Evolutionary conservation across 2,113 vertebrate genomes (phyloP).

Genomic region (Rhinoptilus africanus): DNA sequence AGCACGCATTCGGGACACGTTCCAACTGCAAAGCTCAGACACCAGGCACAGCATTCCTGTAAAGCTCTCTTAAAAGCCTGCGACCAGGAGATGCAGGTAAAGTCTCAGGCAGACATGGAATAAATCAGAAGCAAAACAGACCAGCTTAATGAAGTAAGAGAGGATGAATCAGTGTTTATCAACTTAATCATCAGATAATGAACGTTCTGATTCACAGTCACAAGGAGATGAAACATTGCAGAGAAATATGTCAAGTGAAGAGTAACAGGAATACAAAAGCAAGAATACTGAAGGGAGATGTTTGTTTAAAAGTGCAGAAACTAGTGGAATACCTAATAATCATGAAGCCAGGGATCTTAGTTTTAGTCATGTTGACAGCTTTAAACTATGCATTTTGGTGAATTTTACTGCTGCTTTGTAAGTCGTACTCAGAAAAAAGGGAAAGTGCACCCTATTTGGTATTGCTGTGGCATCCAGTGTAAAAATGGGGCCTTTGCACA

Average conservation of each 20-base stretch:
- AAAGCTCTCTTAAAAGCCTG: background rate
- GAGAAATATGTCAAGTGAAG: background rate
- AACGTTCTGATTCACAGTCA: constrained; percentile 35
- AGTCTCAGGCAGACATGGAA: background rate
- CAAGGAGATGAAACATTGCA: background rate
- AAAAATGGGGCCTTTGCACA: background rate
- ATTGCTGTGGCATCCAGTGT: background rate
- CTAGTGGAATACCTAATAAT: background rate
- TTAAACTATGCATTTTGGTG: background rate
- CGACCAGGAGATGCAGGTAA: background rate
- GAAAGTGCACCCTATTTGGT: background rate
- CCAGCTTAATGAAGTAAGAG: background rate
- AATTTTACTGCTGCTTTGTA: background rate
- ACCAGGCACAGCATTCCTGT: background rate
- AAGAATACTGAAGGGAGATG: background rate
- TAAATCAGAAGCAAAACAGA: background rate
- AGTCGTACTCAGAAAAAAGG: background rate
- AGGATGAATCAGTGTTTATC: constrained; percentile 13
- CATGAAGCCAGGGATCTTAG: background rate
- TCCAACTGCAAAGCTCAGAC: background rate
- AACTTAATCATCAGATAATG: constrained; percentile 29
- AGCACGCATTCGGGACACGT: accelerated
- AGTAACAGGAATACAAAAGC: background rate
- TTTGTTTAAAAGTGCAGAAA: background rate
- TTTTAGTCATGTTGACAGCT: background rate